Evolutionary conservation across 2,113 vertebrate species (phyloP).

Genomic region (Oreochromis tanganicae): DNA sequence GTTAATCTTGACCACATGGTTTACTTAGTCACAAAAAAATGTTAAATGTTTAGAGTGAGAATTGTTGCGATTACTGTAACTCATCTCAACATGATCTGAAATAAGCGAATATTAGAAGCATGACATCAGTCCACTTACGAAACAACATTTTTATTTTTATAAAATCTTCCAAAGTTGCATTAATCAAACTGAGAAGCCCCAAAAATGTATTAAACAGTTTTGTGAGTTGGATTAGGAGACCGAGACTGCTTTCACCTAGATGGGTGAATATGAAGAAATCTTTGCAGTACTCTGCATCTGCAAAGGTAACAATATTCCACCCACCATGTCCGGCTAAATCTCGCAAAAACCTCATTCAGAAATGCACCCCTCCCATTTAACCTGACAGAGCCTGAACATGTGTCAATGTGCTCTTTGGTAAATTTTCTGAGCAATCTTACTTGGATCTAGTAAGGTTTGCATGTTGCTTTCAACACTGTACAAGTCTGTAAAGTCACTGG

Average conservation of each 20-base stretch:
- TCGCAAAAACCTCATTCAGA: neutral
- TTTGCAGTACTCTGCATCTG: neutral
- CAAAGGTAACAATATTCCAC: neutral
- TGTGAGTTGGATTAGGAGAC: neutral
- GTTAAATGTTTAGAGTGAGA: neutral
- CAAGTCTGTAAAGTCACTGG: neutral
- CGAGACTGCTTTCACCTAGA: neutral
- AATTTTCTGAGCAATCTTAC: neutral
- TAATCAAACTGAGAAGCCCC: neutral
- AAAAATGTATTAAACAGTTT: neutral
- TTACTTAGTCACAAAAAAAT: neutral
- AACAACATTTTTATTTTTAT: neutral
- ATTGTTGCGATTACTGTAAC: neutral
- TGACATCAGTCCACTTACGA: neutral
- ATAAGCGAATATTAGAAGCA: neutral
- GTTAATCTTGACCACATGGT: conserved; percentile 9
- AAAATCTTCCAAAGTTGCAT: neutral
- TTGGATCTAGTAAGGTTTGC: neutral
- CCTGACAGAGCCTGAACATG: neutral
- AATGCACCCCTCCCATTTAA: neutral
- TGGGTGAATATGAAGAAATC: neutral
- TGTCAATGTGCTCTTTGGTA: neutral
- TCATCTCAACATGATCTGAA: neutral
- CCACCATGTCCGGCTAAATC: neutral
- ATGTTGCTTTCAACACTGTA: neutral